Percentiles rank a stretch among this genome's conserved stretches.
Evolutionary conservation across 2,797 vertebrate species (phyloP).

Genomic region (Bradypodion pumilum): DNA sequence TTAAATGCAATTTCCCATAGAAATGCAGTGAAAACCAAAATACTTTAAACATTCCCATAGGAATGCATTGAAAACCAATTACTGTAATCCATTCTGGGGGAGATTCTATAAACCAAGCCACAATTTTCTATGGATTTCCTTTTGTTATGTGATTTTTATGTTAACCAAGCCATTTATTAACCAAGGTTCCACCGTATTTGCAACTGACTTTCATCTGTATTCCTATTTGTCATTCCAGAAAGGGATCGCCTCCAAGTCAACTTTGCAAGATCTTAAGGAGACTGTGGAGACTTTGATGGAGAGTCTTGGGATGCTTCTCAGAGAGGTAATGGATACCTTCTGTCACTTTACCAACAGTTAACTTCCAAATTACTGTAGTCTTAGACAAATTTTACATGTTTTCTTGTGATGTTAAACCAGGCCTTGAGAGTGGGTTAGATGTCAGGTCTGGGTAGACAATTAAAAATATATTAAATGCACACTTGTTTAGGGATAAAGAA

Average conservation of each 20-base stretch:
- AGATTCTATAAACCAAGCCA: too few species aligned
- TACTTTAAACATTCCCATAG: too few species aligned
- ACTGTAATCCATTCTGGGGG: too few species aligned
- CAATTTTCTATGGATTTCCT: too few species aligned
- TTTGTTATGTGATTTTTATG: too few species aligned
- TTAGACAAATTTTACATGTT: not conserved
- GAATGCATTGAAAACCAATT: too few species aligned
- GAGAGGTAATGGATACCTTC: slow-evolving; percentile 81
- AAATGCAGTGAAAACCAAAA: too few species aligned
- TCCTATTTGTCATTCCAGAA: slow-evolving; percentile 73
- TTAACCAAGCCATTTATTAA: too few species aligned
- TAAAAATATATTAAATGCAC: not conserved
- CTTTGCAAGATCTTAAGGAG: slow-evolving; percentile 74
- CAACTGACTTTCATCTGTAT: slow-evolving; percentile 24
- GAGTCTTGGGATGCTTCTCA: slow-evolving; percentile 82
- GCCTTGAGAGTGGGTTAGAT: too few species aligned
- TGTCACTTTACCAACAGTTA: fast-evolving
- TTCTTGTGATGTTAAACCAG: not conserved
- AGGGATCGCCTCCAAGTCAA: slow-evolving; percentile 77
- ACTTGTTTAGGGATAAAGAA: not conserved
- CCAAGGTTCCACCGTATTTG: slow-evolving; percentile 24
- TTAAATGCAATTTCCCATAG: too few species aligned
- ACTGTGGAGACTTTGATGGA: slow-evolving; percentile 82
- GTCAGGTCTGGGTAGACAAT: too few species aligned
- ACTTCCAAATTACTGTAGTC: not conserved